Conservation (phyloP, 1,140 invertebrate species). For the Panulirus ornatus region DNA sequence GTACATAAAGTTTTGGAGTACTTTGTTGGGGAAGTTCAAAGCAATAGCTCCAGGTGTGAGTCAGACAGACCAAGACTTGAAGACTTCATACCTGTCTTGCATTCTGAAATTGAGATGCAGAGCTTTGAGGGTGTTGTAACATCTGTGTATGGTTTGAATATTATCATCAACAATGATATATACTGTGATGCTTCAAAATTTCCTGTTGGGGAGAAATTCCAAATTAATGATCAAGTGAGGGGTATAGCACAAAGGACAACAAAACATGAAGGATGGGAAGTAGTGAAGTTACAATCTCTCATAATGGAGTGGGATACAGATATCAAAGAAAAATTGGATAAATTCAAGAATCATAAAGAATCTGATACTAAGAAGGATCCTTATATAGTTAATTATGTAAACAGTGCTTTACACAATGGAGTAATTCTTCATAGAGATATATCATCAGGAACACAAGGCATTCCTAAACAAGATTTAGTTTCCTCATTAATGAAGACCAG, state of each 20-base stretch:
- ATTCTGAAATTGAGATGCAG: slow-evolving; percentile 6
- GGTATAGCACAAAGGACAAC: slow-evolving; percentile 24
- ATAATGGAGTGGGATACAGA: slow-evolving; percentile 30
- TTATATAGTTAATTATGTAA: not conserved
- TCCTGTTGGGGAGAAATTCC: not conserved
- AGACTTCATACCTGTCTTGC: slow-evolving; percentile 27
- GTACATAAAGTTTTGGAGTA: slow-evolving; percentile 47
- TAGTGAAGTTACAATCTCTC: not conserved
- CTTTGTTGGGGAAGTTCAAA: slow-evolving; percentile 15
- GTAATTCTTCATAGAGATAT: not conserved
- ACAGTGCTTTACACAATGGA: not conserved
- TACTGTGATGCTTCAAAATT: slow-evolving; percentile 37
- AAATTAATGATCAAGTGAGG: not conserved
- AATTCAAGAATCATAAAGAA: not conserved
- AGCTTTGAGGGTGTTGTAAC: slow-evolving; percentile 46
- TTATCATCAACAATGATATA: slow-evolving; percentile 47
- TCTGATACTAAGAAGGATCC: not conserved
- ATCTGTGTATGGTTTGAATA: not conserved
- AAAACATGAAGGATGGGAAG: slow-evolving; percentile 49
- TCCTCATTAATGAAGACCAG: not conserved
- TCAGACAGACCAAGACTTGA: slow-evolving; percentile 50
- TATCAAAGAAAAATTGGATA: not conserved
- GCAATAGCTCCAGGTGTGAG: not conserved
- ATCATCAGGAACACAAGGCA: slow-evolving; percentile 1
- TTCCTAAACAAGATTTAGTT: slow-evolving; percentile 27